Percentiles rank a stretch among this genome's conserved stretches.
phyloP scores from a whole-genome alignment of 2,888 invertebrate species.

The Drosophila pegasa region DNA sequence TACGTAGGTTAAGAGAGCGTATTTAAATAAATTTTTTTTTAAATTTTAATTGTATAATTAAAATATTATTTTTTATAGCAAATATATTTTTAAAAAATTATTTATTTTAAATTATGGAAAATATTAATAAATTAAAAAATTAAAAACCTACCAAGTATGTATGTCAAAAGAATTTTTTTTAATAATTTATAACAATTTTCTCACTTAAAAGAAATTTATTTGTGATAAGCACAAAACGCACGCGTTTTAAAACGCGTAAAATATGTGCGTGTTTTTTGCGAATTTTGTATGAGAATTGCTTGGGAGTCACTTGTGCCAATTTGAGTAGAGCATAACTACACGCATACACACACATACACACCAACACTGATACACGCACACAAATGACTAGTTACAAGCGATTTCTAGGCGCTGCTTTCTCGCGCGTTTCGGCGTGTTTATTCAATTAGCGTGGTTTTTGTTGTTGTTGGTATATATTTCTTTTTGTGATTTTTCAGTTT shows the following conservation, averaged over 20 bases:
- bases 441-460: slow-evolving; percentile 64
- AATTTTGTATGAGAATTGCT: slow-evolving; percentile 7
- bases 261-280: not conserved
- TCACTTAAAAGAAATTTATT: not conserved
- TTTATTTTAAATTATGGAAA: not conserved
- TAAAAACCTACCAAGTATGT: not conserved
- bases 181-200: too few species aligned
- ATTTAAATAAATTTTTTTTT: too few species aligned
- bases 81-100: not conserved
- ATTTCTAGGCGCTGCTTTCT: slow-evolving; percentile 54
- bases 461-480: slow-evolving; percentile 11
- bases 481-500: slow-evolving; percentile 9
- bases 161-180: too few species aligned
- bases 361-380: slow-evolving; percentile 14
- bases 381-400: slow-evolving; percentile 14
- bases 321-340: slow-evolving; percentile 45
- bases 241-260: slow-evolving; percentile 44
- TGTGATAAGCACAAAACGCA: slow-evolving; percentile 4
- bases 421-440: slow-evolving; percentile 73
- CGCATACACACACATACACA: slow-evolving; percentile 2
- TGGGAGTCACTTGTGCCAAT: slow-evolving; percentile 57
- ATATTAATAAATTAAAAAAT: not conserved
- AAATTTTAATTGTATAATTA: too few species aligned
- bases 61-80: not conserved
- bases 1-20: too few species aligned